Evolutionary conservation across 2,888 invertebrate species (phyloP), one percentile per base, ranked within the genome.

Genomic region (Eupithecia subumbrata): DNA sequence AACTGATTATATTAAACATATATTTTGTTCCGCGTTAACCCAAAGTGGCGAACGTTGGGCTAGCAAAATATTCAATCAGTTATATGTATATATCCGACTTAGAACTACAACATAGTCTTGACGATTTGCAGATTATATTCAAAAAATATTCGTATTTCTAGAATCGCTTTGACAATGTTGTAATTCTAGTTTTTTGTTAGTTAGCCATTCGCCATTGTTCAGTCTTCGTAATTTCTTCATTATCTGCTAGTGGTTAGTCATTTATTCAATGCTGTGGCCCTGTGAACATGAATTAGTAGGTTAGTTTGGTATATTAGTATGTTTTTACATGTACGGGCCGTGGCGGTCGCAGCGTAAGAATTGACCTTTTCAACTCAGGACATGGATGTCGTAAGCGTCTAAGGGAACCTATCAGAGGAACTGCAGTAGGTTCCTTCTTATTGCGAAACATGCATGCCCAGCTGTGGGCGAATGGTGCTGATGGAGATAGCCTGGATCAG

Each of bases 131-230:
- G 37, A 22, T 67, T 40, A 40, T 43, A 67, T 63, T 30, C 12
- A 25, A 30, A 63, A 63, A 16, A 16, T 11, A 56, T 9, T 56
- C 22, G 14, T 18, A 11, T 37, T 18, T n/a, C 11, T 66, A n/a
- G 14, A 63, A 63, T 66, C n/a, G 66, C 43, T 7, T 68, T 25
- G 76, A 75, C 69, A 76, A 14, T 71, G 78, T 79, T 71, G 79
- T 76, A 82, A 79, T 86, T 82, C 84, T 83, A 22, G n/a, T 74
- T 11, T 37, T 67, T 68, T 72, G 78, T 80, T 78, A 78, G 74
- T 75, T 34, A 60, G 72, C 73, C 37, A 37, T 74, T 76, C 71
- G 75, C 77, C 78, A 52, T 74, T 68, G 69, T 45, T 71, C 72
- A 74, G 75, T 73, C 69, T 78, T 80, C 71, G 75, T 75, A 64